A percentile compares a stretch with the other conserved stretches of the same genome.
These are phyloP conservation scores for Tetrax tetrax DNA, from an alignment of 2,113 vertebrate species.

Conservation along the genomic window DNA sequence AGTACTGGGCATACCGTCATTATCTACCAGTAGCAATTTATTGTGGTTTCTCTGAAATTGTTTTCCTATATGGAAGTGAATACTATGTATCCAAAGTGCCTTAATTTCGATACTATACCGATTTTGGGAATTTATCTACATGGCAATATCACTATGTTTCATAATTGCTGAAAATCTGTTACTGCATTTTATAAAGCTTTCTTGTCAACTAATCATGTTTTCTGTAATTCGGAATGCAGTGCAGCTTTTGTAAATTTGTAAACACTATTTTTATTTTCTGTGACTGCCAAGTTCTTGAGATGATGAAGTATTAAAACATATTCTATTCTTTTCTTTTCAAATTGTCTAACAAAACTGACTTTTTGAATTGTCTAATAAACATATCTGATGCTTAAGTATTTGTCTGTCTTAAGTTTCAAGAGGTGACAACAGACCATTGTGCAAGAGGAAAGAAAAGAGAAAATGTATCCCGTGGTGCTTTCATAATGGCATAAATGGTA, in stretches of 20 bases:
- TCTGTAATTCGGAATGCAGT: not conserved
- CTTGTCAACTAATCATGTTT: not conserved
- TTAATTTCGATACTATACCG: not conserved
- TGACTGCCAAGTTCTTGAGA: not conserved
- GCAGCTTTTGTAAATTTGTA: constrained; percentile 43
- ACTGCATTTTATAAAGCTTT: not conserved
- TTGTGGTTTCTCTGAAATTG: not conserved
- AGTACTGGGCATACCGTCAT: not conserved
- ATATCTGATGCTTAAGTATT: not conserved
- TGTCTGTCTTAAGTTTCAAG: not conserved
- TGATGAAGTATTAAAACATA: not conserved
- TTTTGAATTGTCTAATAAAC: constrained; percentile 45
- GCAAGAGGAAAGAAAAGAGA: not conserved
- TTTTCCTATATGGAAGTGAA: constrained; percentile 4
- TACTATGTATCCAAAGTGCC: constrained; percentile 54
- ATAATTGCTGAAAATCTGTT: not conserved
- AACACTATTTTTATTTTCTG: constrained; percentile 8
- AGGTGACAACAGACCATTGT: not conserved
- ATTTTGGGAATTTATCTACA: not conserved
- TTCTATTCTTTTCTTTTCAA: not conserved
- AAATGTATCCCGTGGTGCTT: not conserved
- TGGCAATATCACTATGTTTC: not conserved
- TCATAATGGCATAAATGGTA: not conserved
- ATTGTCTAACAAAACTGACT: constrained; percentile 49
- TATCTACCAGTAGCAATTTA: not conserved